Base-by-base conservation (phyloP, 2,113 vertebrate genomes). In the Lycaon pictus region DNA sequence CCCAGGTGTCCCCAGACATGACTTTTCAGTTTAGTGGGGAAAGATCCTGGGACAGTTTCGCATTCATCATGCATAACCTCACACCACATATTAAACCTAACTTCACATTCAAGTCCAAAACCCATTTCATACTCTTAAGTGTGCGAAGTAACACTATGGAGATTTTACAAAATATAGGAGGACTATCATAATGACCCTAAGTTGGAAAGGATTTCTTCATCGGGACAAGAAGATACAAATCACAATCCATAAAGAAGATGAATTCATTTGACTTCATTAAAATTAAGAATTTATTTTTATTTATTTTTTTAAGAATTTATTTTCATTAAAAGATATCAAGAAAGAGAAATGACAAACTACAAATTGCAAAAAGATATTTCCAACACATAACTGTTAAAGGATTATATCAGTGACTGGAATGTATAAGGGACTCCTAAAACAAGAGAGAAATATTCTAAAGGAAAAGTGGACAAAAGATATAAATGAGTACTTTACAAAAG, bases 321-420 rank as follows among this genome's bases (percentile, higher is more conserved):
- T 95, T 93, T 93, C 72, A 69, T 88, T 65, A 72, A 89, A 96
- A 93, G 84, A n/a, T 16, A 67, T 84, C 82, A 76, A 69, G 85
- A 55, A 62, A 76, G 72, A 72, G 55, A 63, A 97, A 89, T 91
- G 51, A 92, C n/a, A 29, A 87, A 63, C 19, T 87, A 27, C 9
- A 71, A 56, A 88, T 7, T 72, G 55, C 63, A 76, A 84, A 84
- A 80, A 29, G 60, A 27, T 32, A 87, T 63, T 87, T 80, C 51
- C 0, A 90, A 60, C 20, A 94, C 7, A 13, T 62, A 72, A 62
- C 63, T 48, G 58, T 86, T 67, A 87, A 89, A 96, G 32, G 72
- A 71, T 90, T 81, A 92, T 12, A 86, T 29, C 32, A 82, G 51
- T 86, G 69, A 29, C 29, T 60, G 71, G 55, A 85, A 55, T 48